Conservation (phyloP, 2,888 invertebrate genomes). For the Tanypteryx hageni region DNA sequence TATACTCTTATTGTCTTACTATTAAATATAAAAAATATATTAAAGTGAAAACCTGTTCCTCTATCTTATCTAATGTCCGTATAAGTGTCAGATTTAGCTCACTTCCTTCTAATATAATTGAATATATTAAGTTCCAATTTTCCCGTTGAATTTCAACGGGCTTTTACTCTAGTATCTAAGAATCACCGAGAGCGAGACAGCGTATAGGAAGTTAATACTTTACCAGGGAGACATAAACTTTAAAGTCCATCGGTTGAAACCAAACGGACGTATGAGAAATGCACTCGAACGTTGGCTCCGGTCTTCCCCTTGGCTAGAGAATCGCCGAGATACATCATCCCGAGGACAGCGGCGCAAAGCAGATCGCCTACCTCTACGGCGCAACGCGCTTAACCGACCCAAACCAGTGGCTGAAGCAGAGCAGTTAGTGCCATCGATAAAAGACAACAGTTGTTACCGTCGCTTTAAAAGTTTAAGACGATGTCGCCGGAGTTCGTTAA, state of each 20-base stretch:
- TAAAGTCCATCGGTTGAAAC: no score
- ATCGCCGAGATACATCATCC: neutral
- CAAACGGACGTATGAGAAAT: neutral
- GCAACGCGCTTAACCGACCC: neutral
- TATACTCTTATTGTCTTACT: no score
- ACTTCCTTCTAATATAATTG: no score
- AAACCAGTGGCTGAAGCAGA: neutral
- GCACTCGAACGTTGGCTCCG: neutral
- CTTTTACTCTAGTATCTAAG: no score
- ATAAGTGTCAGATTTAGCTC: no score
- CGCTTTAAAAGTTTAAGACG: conserved; percentile 1
- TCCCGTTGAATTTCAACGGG: no score
- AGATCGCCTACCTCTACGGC: neutral
- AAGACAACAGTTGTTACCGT: neutral
- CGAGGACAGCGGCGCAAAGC: neutral
- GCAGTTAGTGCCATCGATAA: conserved; percentile 19
- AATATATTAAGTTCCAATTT: no score
- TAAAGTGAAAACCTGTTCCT: no score
- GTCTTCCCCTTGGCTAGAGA: neutral
- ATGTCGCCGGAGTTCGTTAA: neutral
- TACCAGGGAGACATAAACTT: no score
- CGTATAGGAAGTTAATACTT: neutral
- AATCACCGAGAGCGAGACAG: neutral
- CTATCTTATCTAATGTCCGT: no score
- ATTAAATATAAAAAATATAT: no score